Conservation (phyloP, 1,140 invertebrate genomes). For the Caenorhabditis briggsae region DNA sequence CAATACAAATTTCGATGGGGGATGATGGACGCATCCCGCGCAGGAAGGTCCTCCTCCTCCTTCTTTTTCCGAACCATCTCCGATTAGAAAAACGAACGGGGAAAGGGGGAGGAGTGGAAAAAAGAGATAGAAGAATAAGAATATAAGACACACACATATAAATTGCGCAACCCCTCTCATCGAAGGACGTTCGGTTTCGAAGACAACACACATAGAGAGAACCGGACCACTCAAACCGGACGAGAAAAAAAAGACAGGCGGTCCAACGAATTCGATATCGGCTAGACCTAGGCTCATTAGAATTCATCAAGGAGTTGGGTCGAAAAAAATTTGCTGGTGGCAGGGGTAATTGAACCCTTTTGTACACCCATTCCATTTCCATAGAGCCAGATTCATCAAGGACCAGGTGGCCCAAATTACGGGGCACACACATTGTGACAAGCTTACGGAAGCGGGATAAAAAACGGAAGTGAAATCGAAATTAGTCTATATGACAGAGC, state of each 20-base stretch:
- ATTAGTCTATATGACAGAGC: not conserved
- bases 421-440: constrained; percentile 25
- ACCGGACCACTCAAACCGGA: not conserved
- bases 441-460: not conserved
- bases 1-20: constrained; percentile 38
- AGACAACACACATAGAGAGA: not conserved
- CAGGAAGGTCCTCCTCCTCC: constrained; percentile 11
- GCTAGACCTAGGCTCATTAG: not conserved
- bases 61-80: not conserved
- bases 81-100: constrained; percentile 34
- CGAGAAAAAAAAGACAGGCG: no score
- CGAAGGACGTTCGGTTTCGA: not conserved
- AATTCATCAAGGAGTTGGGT: not conserved
- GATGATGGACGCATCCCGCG: constrained; percentile 1
- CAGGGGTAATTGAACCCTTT: constrained; percentile 44
- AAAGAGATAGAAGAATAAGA: constrained; percentile 36
- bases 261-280: no score
- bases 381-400: not conserved
- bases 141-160: constrained; percentile 15
- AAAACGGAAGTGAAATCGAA: constrained; percentile 1
- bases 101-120: not conserved
- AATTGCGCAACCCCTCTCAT: constrained; percentile 20
- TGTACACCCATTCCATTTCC: not conserved
- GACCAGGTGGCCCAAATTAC: no score
- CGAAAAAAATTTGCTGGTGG: not conserved